Evolutionary conservation across 2,113 vertebrate genomes (phyloP).

Genomic region (Verasper variegatus): DNA sequence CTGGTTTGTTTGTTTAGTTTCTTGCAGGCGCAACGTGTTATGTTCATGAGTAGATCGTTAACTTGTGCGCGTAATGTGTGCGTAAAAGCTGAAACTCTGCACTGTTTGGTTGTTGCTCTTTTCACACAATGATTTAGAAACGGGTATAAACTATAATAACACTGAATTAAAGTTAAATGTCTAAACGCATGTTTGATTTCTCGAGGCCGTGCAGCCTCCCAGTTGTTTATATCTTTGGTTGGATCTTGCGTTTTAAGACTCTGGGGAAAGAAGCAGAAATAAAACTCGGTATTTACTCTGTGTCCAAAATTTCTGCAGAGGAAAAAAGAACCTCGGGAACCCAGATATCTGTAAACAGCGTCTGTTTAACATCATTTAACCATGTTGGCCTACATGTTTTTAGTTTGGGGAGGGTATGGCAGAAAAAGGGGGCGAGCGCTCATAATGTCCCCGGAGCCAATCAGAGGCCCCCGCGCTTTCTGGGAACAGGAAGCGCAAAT

Average conservation of each 20-base stretch:
- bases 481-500: conserved; percentile 78
- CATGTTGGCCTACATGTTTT: conserved; percentile 60
- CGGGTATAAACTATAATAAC: background rate
- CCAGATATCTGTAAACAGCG: conserved; percentile 67
- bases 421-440: conserved; percentile 60
- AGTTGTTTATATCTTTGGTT: conserved; percentile 13
- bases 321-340: conserved; percentile 15
- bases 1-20: no score
- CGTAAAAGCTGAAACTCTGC: no score
- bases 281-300: conserved; percentile 42
- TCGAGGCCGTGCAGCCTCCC: background rate
- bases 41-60: no score
- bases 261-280: conserved; percentile 16
- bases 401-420: conserved; percentile 56
- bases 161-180: conserved; percentile 1
- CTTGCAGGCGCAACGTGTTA: no score
- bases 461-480: conserved; percentile 59
- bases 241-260: conserved; percentile 5
- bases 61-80: no score
- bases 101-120: background rate
- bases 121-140: background rate
- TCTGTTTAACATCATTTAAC: conserved; percentile 76
- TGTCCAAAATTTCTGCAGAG: background rate
- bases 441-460: conserved; percentile 77
- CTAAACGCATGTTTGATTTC: background rate